A percentile compares a stretch with the other conserved stretches of the same genome.
phyloP scores from a whole-genome alignment of 2,888 invertebrate species.

The Autographa pulchrina region DNA sequence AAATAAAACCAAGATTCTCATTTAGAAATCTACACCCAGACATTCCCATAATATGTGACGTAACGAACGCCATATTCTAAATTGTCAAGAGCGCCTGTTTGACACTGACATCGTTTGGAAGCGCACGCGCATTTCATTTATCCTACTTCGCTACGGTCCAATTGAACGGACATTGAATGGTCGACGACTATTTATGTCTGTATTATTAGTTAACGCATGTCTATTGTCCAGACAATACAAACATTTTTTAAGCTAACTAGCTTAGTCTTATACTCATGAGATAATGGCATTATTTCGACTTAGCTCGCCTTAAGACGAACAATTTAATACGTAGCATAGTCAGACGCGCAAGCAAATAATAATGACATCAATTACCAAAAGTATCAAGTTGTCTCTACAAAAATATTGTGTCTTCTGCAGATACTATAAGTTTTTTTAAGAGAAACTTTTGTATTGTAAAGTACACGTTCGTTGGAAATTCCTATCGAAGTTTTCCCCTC shows the following conservation, averaged over 20 bases:
- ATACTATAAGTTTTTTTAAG: no score
- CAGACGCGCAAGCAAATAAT: no score
- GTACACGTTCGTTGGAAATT: no score
- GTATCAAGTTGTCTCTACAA: background rate
- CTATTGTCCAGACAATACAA: background rate
- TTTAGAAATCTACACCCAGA: no score
- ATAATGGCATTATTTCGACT: no score
- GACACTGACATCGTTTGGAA: slow-evolving; percentile 54
- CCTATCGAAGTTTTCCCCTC: no score
- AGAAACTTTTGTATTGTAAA: no score
- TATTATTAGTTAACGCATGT: slow-evolving; percentile 10
- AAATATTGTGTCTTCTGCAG: no score
- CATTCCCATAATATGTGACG: background rate
- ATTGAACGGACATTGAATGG: slow-evolving; percentile 44
- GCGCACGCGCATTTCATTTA: slow-evolving; percentile 59
- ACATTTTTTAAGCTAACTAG: background rate
- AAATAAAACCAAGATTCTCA: background rate
- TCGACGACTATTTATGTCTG: slow-evolving; percentile 12
- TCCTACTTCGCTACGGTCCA: slow-evolving; percentile 59
- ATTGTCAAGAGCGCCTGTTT: slow-evolving; percentile 28
- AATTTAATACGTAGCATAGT: no score
- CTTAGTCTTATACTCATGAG: background rate
- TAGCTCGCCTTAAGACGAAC: no score
- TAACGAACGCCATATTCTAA: slow-evolving; percentile 10
- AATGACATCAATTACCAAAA: background rate